Base-by-base conservation (phyloP, 2,113 vertebrate genomes). In the Mobula hypostoma region DNA sequence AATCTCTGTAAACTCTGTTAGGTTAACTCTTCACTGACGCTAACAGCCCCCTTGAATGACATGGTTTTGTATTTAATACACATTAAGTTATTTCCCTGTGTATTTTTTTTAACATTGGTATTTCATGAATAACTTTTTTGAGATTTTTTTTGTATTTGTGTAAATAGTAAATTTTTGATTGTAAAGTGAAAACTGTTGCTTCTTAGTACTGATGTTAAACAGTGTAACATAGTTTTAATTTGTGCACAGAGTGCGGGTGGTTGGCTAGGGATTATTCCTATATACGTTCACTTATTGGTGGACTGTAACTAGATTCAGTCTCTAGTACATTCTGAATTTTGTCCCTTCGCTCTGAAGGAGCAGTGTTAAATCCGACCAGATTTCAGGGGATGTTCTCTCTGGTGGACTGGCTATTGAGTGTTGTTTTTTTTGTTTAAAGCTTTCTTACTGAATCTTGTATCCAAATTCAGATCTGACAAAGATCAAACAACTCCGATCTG, bases 91-190 rank as follows among this genome's bases (percentile, higher is more conserved):
- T 90, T 90, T 90, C 63, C 85, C 85, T 29, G 63, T 90, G 56
- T 61, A 88, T 90, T 90, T 90, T 79, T 85, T 90, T 90, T 66
- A 90, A 90, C 85, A 90, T 90, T 90, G 58, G 85, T 90, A 90
- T 90, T 90, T 90, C 85, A 90, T 48, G 48, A 48, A 48, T 90
- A 68, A 90, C 66, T 66, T 66, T 88, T 63, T n/a, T 87, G 83
- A 87, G 83, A 87, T 87, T 87, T 87, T 72, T 88, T 90, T 90
- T 90, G 85, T 90, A 90, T 90, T 90, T 90, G 85, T 90, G 85
- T 90, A 90, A 66, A 90, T 90, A 90, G 85, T 32, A 17, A 66
- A n/a, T 88, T 88, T 90, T 90, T 90, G 85, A 90, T 90, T 90
- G 85, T 90, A 66, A 90, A 90, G 85, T 90, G 85, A 66, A 88